Conservation (phyloP, 2,888 invertebrate species). For the Achlya flavicornis region DNA sequence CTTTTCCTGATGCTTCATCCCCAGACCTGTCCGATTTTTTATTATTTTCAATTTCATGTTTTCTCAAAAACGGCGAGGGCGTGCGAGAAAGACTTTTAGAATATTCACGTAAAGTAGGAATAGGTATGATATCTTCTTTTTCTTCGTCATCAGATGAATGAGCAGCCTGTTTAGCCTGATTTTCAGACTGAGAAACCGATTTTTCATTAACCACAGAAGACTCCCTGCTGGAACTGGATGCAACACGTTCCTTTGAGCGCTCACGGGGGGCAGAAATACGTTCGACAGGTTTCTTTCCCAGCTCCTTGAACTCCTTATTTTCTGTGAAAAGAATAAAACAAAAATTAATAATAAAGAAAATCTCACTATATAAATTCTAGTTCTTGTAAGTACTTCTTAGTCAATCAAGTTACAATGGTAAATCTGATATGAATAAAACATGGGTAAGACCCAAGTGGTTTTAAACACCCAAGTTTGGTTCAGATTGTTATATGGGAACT, state of each 20-base stretch:
- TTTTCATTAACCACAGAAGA: conserved; percentile 74
- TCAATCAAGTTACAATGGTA: background rate
- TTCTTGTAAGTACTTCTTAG: background rate
- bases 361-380: background rate
- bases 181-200: conserved; percentile 56
- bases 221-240: conserved; percentile 78
- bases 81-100: conserved; percentile 92
- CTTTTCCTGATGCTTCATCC: conserved; percentile 74
- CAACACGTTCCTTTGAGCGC: conserved; percentile 63
- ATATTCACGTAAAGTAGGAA: conserved; percentile 80
- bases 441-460: too few relatives aligned
- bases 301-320: conserved; percentile 68
- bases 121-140: conserved; percentile 67
- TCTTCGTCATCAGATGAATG: conserved; percentile 75
- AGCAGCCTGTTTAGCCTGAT: conserved; percentile 50
- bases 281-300: conserved; percentile 68
- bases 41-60: conserved; percentile 82
- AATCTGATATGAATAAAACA: background rate
- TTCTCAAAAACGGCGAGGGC: conserved; percentile 92
- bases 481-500: too few relatives aligned
- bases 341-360: conserved; percentile 3
- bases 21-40: conserved; percentile 75
- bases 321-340: conserved; percentile 25
- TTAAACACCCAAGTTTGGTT: too few relatives aligned
- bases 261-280: conserved; percentile 62